Evolutionary conservation across 1,140 invertebrate genomes (phyloP).

Genomic region (Brachionus angularis): DNA sequence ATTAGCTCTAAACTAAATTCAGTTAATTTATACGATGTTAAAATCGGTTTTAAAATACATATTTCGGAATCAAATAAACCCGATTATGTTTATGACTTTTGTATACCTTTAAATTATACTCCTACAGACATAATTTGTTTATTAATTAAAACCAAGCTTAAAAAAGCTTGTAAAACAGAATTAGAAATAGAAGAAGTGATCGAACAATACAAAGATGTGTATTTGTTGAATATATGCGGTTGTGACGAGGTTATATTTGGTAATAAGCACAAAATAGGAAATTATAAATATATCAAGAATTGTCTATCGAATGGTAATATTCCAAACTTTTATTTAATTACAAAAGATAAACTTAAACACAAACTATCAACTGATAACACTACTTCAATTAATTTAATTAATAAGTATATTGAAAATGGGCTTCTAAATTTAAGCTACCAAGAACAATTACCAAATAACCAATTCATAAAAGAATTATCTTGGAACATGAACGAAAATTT

Average conservation of each 20-base stretch:
- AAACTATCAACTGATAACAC: conserved; percentile 51
- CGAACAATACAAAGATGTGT: neutral
- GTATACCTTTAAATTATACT: neutral
- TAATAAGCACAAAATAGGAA: neutral
- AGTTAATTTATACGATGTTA: neutral
- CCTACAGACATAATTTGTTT: neutral
- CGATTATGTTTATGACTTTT: neutral
- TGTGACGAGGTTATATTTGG: conserved; percentile 24
- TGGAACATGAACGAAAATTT: conserved; percentile 49
- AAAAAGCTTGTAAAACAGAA: neutral
- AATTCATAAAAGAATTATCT: too few relatives aligned
- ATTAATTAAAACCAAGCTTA: neutral
- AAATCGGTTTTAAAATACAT: neutral
- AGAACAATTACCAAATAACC: too few relatives aligned
- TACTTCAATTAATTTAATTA: conserved; percentile 12
- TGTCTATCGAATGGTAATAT: conserved; percentile 58
- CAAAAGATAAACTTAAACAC: conserved; percentile 57
- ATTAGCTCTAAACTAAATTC: neutral
- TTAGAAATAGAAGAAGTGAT: neutral
- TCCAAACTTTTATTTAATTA: conserved; percentile 61
- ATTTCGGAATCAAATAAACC: neutral
- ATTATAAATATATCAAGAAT: conserved; percentile 57
- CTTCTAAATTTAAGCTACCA: too few relatives aligned
- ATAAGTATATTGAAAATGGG: conserved; percentile 36
- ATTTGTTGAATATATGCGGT: conserved; percentile 25